Evolutionary conservation across 2,888 invertebrate species (phyloP).

Genomic region (Ganaspis brasiliensis): DNA sequence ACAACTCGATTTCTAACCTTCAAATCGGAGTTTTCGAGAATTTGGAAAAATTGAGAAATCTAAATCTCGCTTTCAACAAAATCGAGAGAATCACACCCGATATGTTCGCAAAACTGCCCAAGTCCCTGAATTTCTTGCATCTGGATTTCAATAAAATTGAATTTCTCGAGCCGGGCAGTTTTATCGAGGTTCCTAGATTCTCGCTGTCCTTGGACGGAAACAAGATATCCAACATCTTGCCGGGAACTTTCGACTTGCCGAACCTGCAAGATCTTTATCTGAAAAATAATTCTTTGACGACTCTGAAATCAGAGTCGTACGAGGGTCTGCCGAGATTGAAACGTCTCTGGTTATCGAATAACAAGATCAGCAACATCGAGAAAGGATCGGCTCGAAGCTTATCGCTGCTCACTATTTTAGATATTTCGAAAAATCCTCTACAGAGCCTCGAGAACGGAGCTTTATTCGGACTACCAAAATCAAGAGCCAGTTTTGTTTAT

Average conservation of each 20-base stretch:
- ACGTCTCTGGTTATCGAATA: constrained; percentile 78
- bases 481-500: constrained; percentile 58
- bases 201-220: constrained; percentile 80
- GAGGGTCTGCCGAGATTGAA: constrained; percentile 77
- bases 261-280: constrained; percentile 61
- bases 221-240: constrained; percentile 75
- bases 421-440: constrained; percentile 79
- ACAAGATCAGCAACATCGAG: constrained; percentile 76
- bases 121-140: constrained; percentile 76
- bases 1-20: constrained; percentile 66
- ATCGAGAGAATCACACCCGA: constrained; percentile 75
- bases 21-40: constrained; percentile 76
- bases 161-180: constrained; percentile 78
- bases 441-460: constrained; percentile 71
- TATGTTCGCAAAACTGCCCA: constrained; percentile 75
- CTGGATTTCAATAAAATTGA: constrained; percentile 79
- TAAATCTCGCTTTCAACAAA: constrained; percentile 79
- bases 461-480: constrained; percentile 63
- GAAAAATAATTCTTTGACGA: constrained; percentile 61
- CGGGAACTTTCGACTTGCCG: constrained; percentile 64
- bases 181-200: constrained; percentile 75
- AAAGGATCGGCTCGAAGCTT: constrained; percentile 80
- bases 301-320: constrained; percentile 76
- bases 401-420: constrained; percentile 75
- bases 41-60: constrained; percentile 76